Percentiles rank a stretch among this genome's conserved stretches.
phyloP scores from a whole-genome alignment of 2,888 invertebrate species.

The Scelioninae gen. 1 region DNA sequence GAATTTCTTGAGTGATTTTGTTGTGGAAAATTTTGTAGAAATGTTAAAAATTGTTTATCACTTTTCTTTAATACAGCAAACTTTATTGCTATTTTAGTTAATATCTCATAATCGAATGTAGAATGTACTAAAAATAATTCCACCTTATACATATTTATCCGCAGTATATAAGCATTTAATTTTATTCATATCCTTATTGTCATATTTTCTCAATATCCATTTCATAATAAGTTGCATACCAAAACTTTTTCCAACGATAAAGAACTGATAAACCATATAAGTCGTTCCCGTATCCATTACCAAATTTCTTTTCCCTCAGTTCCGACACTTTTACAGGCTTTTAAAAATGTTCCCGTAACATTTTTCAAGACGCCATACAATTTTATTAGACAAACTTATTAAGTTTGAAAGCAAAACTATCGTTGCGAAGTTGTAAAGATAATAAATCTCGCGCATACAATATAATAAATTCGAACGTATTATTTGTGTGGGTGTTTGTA shows the following conservation, averaged over 20 bases:
- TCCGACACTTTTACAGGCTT: slow-evolving; percentile 19
- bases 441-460: slow-evolving; percentile 61
- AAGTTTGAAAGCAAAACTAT: slow-evolving; percentile 55
- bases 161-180: too few species aligned
- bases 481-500: slow-evolving; percentile 66
- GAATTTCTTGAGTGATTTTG: too few species aligned
- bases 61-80: too few species aligned
- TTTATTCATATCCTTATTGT: too few species aligned
- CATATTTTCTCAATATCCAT: neutral
- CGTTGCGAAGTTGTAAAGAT: slow-evolving; percentile 37
- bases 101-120: too few species aligned
- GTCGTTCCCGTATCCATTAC: slow-evolving; percentile 26
- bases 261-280: slow-evolving; percentile 23
- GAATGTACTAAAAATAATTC: too few species aligned
- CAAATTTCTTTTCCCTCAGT: slow-evolving; percentile 41
- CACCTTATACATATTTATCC: too few species aligned
- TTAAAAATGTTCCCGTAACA: slow-evolving; percentile 25
- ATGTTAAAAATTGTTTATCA: too few species aligned
- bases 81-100: too few species aligned
- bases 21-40: too few species aligned
- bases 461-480: slow-evolving; percentile 61
- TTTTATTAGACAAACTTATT: slow-evolving; percentile 60
- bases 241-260: slow-evolving; percentile 13
- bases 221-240: slow-evolving; percentile 11
- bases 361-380: slow-evolving; percentile 27